phyloP scores from a whole-genome alignment of 2,113 vertebrate species.

The Dasyprocta punctata region DNA sequence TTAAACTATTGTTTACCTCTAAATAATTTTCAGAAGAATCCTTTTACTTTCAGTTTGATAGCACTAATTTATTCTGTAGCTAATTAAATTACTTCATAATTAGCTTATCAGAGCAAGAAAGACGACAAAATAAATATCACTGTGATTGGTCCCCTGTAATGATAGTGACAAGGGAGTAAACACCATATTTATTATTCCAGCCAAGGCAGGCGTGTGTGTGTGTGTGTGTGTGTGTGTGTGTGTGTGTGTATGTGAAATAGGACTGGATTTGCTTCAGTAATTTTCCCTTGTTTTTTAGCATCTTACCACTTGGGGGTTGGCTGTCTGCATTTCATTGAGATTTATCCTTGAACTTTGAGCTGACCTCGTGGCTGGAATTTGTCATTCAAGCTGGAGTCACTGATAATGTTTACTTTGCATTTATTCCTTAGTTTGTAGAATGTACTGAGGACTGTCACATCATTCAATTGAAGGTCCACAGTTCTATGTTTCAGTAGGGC shows the following conservation, averaged over 20 bases:
- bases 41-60: constrained; percentile 60
- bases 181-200: background rate
- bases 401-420: constrained; percentile 32
- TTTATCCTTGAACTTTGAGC: background rate
- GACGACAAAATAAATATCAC: constrained; percentile 62
- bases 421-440: constrained; percentile 31
- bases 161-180: constrained; percentile 31
- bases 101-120: constrained; percentile 64
- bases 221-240: background rate
- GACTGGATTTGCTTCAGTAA: background rate
- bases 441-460: background rate
- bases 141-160: constrained; percentile 53
- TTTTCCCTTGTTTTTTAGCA: background rate
- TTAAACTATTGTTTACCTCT: background rate
- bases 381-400: background rate
- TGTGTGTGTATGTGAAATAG: background rate
- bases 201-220: background rate
- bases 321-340: background rate
- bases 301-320: background rate
- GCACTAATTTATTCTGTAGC: constrained; percentile 69
- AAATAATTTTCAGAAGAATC: constrained; percentile 56
- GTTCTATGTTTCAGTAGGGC: background rate
- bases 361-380: constrained; percentile 2
- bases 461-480: background rate
- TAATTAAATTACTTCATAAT: constrained; percentile 75